Base-by-base conservation (phyloP, 2,797 vertebrate genomes). In the Sitta carolinensis region DNA sequence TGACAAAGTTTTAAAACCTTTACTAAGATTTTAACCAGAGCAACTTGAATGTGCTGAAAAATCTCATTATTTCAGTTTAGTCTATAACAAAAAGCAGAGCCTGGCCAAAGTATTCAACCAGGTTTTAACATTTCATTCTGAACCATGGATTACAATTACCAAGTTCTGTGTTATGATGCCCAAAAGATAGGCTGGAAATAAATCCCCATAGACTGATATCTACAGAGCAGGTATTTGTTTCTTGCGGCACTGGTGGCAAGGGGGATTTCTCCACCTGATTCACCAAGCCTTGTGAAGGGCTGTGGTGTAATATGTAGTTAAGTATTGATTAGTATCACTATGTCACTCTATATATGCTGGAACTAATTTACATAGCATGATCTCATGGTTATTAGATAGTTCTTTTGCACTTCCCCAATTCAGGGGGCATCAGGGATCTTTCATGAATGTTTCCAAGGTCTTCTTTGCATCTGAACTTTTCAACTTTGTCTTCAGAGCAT, bases 151-250 rank as follows among this genome's bases (percentile, higher is more conserved):
- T 42, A 27, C 9, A 11, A 10, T 50, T 69, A 47, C 36, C 15
- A 90, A 83, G 2, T 43, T 68, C n/a, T 47, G 3, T 4, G 5
- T 21, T 25, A 13, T 18, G 26, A 36, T 73, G 43, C 55, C 26
- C 5, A 3, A 48, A 38, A 38, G n/a, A 18, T 2, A 38, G 27
- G 42, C 40, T 66, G 51, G 22, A 66, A 55, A 32, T 26, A 47
- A 55, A 55, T 9, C 51, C 20, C 27, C 27, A 38, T 1, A 47
- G 42, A 36, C 3, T 2, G 0, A 13, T 26, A 8, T 21, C 17
- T 47, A 11, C 3, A 8, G 5, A 55, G n/a, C 13, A 66, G 22
- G 11, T 55, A 26, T 55, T 45, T 38, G 22, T 25, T 55, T 47
- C 40, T 32, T 47, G 17, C 18, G 32, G 13, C 3, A 5, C 22